phyloP scores from a whole-genome alignment of 2,113 vertebrate species.

The Centropus bengalensis region DNA sequence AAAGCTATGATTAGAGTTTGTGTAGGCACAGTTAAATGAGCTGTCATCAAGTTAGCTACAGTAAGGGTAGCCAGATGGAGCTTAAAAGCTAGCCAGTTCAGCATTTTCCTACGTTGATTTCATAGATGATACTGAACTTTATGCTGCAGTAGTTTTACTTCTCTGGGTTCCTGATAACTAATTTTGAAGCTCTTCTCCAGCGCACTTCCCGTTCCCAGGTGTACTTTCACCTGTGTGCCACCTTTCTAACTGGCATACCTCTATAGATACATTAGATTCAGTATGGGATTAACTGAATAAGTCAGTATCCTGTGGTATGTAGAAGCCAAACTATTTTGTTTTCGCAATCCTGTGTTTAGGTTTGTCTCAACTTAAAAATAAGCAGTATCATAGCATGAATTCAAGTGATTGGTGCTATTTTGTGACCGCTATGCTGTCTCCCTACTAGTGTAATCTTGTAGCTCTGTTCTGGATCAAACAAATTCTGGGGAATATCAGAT shows the following conservation, averaged over 20 bases:
- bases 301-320: neutral
- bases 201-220: neutral
- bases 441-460: neutral
- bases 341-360: neutral
- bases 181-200: neutral
- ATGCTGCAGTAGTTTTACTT: neutral
- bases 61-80: neutral
- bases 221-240: neutral
- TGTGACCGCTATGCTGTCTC: fast-evolving
- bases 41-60: neutral
- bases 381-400: neutral
- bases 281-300: neutral
- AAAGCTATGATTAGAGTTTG: neutral
- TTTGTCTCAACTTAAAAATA: neutral
- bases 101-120: neutral
- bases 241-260: neutral
- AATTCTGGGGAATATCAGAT: neutral
- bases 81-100: neutral
- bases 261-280: neutral
- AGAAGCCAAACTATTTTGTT: neutral
- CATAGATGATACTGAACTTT: neutral
- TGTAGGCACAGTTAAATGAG: neutral
- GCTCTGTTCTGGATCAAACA: neutral
- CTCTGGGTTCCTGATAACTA: neutral
- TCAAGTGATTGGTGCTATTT: neutral